A percentile compares a stretch with the other conserved stretches of the same genome.
These are phyloP conservation scores for Panorpa germanica DNA, from an alignment of 2,888 invertebrate genomes.

Conservation along the genomic window DNA sequence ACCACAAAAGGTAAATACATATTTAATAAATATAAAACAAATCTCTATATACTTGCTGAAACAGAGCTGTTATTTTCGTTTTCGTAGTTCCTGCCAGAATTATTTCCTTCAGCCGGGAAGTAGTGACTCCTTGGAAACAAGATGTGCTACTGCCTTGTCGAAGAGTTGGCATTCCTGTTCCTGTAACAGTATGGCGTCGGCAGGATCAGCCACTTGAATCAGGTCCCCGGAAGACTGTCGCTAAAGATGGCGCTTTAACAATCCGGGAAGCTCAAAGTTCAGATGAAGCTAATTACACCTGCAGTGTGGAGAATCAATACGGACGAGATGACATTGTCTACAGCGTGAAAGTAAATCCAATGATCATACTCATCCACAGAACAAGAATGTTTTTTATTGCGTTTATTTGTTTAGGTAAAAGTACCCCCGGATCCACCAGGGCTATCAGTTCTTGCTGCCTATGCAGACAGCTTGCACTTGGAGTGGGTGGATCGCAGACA, in stretches of 20 bases:
- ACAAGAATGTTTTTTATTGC: conserved; percentile 19
- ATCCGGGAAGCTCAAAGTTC: conserved; percentile 57
- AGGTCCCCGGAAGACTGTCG: conserved; percentile 42
- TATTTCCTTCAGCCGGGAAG: conserved; percentile 66
- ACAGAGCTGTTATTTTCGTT: conserved; percentile 3
- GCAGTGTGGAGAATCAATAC: conserved; percentile 65
- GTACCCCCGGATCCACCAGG: conserved; percentile 78
- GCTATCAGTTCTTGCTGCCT: conserved; percentile 60
- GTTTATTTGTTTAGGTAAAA: conserved; percentile 37
- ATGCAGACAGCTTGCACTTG: conserved; percentile 63
- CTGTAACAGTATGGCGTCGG: conserved; percentile 60
- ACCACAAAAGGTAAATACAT: conserved; percentile 36
- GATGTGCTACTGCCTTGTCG: conserved; percentile 66
- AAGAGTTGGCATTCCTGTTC: conserved; percentile 66
- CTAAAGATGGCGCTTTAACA: conserved; percentile 50
- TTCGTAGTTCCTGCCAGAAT: conserved; percentile 63
- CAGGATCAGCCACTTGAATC: conserved; percentile 57
- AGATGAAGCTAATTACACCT: conserved; percentile 83
- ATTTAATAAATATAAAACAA: neutral
- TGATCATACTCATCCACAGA: too few species aligned
- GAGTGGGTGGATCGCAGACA: conserved; percentile 68
- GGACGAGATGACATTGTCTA: conserved; percentile 72
- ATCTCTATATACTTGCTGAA: neutral
- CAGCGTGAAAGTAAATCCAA: too few species aligned
- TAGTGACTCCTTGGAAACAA: conserved; percentile 74